A percentile compares a stretch with the other conserved stretches of the same genome.
phyloP scores from a whole-genome alignment of 2,888 invertebrate species.

The Dicranocentrus wangi region DNA sequence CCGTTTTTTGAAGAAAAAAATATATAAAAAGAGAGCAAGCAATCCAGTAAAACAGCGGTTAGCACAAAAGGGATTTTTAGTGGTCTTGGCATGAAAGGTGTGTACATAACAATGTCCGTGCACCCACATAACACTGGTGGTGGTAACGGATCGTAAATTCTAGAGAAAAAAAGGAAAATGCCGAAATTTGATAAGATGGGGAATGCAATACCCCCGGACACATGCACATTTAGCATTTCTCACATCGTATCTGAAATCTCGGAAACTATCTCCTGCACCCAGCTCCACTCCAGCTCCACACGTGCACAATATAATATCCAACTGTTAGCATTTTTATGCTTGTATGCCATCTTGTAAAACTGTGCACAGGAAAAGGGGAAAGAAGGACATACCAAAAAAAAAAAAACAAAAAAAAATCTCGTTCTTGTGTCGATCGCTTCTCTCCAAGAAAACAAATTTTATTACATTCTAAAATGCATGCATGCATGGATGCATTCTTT shows the following conservation, averaged over 20 bases:
- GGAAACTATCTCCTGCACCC: conserved; percentile 28
- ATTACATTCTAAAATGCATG: conserved; percentile 61
- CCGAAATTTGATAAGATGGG: neutral
- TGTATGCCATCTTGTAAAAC: conserved; percentile 2
- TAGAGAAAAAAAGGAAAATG: neutral
- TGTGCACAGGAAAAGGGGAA: no score
- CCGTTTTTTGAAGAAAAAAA: no score
- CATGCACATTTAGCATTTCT: conserved; percentile 46
- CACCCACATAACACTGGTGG: conserved; percentile 18
- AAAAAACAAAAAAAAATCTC: neutral
- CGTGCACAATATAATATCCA: neutral
- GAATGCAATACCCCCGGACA: neutral
- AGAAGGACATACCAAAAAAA: conserved; percentile 7
- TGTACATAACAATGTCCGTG: no score
- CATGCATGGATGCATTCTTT: conserved; percentile 63
- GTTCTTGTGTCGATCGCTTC: conserved; percentile 14
- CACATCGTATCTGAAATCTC: conserved; percentile 45
- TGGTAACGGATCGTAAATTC: conserved; percentile 18
- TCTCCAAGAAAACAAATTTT: conserved; percentile 57
- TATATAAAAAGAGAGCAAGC: no score
- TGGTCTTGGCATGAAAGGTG: no score
- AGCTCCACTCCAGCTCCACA: no score
- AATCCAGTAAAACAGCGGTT: no score
- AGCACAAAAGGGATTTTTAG: neutral
- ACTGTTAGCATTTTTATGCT: neutral